phyloP scores from a whole-genome alignment of 2,888 invertebrate species.

The Creontiades dilutus region DNA sequence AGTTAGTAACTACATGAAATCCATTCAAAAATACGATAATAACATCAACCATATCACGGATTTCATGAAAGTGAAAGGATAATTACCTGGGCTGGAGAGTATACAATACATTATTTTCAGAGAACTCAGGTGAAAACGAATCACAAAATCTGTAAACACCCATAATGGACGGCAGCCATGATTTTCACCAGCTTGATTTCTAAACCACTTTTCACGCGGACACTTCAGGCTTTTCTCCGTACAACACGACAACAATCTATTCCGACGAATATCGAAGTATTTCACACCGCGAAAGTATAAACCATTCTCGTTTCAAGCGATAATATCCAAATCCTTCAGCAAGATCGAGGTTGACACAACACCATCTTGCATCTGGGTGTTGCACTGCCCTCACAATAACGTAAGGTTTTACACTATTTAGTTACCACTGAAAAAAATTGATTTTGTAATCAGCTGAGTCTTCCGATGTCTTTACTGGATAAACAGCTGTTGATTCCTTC shows the following conservation, averaged over 20 bases:
- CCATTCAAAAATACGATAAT: neutral
- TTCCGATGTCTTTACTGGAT: neutral
- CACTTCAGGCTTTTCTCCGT: neutral
- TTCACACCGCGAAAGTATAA: neutral
- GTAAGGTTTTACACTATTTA: neutral
- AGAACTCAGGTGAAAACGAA: conserved; percentile 40
- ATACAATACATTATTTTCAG: conserved; percentile 11
- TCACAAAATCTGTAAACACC: conserved; percentile 66
- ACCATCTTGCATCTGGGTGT: conserved; percentile 45
- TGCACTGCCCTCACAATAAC: neutral
- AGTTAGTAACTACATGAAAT: neutral
- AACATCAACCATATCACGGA: neutral
- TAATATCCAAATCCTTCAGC: neutral
- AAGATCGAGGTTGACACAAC: conserved; percentile 14
- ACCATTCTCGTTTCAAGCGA: neutral
- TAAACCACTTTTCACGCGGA: neutral
- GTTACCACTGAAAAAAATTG: conserved; percentile 46
- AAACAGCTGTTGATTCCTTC: neutral
- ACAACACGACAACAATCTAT: neutral
- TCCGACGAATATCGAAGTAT: neutral
- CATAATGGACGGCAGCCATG: conserved; percentile 67
- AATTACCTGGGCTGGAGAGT: conserved; percentile 55
- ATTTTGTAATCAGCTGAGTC: conserved; percentile 14
- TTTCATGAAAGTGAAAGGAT: neutral
- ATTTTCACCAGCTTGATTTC: neutral